phyloP scores from a whole-genome alignment of 2,888 invertebrate genomes.

The Mimumesa dahlbomi region DNA sequence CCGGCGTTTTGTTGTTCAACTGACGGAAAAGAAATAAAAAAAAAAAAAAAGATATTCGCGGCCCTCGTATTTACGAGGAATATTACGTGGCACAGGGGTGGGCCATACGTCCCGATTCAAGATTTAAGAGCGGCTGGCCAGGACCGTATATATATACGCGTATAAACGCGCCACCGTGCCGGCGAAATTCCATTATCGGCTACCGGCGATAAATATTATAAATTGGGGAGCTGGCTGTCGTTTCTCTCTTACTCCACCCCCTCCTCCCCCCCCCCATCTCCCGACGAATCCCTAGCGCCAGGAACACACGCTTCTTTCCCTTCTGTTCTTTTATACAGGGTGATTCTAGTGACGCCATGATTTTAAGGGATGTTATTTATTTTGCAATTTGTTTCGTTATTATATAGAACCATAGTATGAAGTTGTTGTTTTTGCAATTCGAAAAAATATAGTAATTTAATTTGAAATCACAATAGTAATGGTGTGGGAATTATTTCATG shows the following conservation, averaged over 20 bases:
- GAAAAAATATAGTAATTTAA: too few species aligned
- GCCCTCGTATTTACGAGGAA: constrained; percentile 56
- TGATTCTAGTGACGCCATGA: too few species aligned
- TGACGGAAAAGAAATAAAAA: neutral
- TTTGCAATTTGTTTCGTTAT: too few species aligned
- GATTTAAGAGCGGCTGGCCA: constrained; percentile 58
- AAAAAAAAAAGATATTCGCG: constrained; percentile 1
- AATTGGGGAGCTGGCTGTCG: constrained; percentile 68
- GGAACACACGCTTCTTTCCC: too few species aligned
- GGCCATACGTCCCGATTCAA: constrained; percentile 55
- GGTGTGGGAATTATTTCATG: too few species aligned
- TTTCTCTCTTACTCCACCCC: constrained; percentile 28
- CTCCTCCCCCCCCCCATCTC: constrained; percentile 3
- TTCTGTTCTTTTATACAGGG: too few species aligned
- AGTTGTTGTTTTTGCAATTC: too few species aligned
- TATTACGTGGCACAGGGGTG: constrained; percentile 50
- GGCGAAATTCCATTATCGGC: constrained; percentile 78
- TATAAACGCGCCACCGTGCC: constrained; percentile 49
- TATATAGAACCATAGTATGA: too few species aligned
- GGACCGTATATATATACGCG: constrained; percentile 31
- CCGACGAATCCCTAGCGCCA: too few species aligned
- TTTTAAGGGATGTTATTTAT: too few species aligned
- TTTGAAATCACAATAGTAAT: too few species aligned
- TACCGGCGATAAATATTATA: constrained; percentile 78
- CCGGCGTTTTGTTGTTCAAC: neutral